Base-by-base conservation (phyloP, 2,888 invertebrate genomes). In the Trachelus stipa region DNA sequence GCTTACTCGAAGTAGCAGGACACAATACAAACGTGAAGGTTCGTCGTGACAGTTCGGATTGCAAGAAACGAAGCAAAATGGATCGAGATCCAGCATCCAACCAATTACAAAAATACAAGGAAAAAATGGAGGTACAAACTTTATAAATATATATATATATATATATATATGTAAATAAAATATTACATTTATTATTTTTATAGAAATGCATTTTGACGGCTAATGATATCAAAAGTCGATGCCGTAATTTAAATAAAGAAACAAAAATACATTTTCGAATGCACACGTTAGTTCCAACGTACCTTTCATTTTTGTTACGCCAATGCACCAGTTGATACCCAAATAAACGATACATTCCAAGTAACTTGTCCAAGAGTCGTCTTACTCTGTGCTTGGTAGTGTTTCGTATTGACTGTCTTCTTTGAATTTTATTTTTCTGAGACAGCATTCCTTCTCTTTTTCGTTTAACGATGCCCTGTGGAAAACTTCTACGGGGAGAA, bases 81-180 rank as follows among this genome's bases (percentile, higher is more conserved):
- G 89, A 93, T 83, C 92, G 95, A 83, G 94, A 94, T 84, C 93
- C 94, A 75, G 93, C 95, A 34, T 85, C 94, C 69, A 94, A 95
- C 84, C 95, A 95, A 90, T 92, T 95, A 77, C 92, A 93, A 82
- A 92, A 93, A 82, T 95, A 92, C 91, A 95, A 94, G 90, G 94
- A 94, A 85, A 88, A 89, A 74, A 87, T 93, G 73, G 56, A 56
- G 56, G 56, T 56, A 56, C 56, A 56, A 56, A 15, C 15, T 40
- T 40, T 15, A 15, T 15, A 15, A 15, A 40, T 40, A 15, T 15
- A 12, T 6, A 15, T 6, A 4, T 6, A 15, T 35, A 35, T 35
- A 12, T 12, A 12, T 4, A 37, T 6, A 15, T 6, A 4, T 6
- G 3, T 3, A 33, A 33, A 33, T 33, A 0, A 15, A 40, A 15